Evolutionary conservation across 2,113 vertebrate genomes (phyloP).

Genomic region (Globicephala melas): DNA sequence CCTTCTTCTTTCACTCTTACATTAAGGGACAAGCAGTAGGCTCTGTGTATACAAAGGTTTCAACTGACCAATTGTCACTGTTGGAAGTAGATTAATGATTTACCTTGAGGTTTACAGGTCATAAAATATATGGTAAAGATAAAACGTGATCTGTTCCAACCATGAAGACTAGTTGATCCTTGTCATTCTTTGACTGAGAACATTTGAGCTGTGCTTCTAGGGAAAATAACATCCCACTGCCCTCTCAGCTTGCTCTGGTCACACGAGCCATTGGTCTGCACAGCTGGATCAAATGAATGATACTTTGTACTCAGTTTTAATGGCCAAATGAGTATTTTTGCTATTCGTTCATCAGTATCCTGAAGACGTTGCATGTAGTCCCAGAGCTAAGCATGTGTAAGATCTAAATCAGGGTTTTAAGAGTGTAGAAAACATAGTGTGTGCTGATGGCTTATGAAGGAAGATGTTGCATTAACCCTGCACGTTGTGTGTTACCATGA

Average conservation of each 20-base stretch:
- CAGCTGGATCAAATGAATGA: background rate
- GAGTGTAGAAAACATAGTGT: background rate
- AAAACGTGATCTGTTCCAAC: background rate
- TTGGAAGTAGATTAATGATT: background rate
- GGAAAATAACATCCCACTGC: background rate
- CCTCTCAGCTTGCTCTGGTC: background rate
- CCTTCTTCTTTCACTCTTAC: background rate
- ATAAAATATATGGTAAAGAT: background rate
- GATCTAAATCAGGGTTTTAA: background rate
- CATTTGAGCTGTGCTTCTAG: background rate
- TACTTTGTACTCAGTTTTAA: background rate
- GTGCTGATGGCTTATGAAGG: background rate
- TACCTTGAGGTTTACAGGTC: background rate
- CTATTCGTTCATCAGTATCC: background rate
- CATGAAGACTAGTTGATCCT: accelerated
- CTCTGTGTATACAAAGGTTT: background rate
- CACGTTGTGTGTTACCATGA: background rate
- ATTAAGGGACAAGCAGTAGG: background rate
- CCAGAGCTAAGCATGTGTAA: background rate
- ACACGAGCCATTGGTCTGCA: accelerated
- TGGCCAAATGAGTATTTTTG: background rate
- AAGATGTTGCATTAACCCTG: background rate
- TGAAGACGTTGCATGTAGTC: background rate
- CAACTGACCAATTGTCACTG: background rate
- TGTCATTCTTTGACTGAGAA: background rate